Evolutionary conservation across 2,797 vertebrate genomes (phyloP), one percentile per base, ranked within the genome.

Genomic region (Octomys mimax): DNA sequence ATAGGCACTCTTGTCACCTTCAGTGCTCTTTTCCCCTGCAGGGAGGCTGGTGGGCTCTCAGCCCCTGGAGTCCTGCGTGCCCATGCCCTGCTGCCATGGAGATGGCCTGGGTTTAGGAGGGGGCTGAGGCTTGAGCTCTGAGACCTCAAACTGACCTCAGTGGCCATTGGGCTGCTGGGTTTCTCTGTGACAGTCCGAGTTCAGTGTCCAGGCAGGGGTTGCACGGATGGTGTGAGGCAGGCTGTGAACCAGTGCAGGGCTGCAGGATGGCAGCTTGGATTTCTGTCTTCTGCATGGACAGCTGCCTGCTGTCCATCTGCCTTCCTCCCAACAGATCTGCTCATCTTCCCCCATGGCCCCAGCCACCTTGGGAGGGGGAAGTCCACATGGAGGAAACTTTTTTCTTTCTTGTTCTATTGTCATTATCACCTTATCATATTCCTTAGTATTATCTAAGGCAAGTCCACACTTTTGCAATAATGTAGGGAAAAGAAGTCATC

Each of bases 381-480:
- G 49, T 83, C 89, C 71, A 46, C 57, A 86, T 9, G 52, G 39
- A 54, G 9, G 77, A 46, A 28, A 18, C 54, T 1, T 68, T 89
- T 61, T 93, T 70, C 6, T 92, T 14, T 14, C 77, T 86, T 68
- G 66, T 73, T 59, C 11, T 89, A 33, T 42, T 52, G 33, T 85
- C 57, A 52, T 80, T 71, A 28, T 82, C 49, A 85, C 22, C 92
- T 10, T 52, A 6, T 71, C 83, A 61, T 21, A 1, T 75, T 95
- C n/a, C 62, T 92, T 95, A 19, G 21, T 73, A 24, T 84, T 66
- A 33, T 49, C 28, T 86, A 87, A 70, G 59, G 39, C 10, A 92
- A 87, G 77, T 77, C 33, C 77, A 14, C 59, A 49, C 52, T 91
- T 94, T 73, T 36, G 57, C 64, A 94, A 21, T 79, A 66, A 11